phyloP scores from a whole-genome alignment of 2,113 vertebrate genomes.

The Smithornis capensis region DNA sequence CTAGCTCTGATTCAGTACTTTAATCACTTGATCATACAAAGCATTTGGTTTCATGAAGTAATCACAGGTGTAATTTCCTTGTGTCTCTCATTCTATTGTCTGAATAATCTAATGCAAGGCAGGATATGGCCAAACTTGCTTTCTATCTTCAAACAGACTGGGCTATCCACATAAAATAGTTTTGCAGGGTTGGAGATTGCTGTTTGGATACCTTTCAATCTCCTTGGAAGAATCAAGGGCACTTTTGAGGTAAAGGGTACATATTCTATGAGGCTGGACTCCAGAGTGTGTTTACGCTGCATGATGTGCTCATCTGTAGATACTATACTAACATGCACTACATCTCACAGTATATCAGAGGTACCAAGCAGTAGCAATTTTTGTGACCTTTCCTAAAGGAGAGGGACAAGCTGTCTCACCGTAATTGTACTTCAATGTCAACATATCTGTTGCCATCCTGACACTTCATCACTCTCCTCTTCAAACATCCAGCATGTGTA shows the following conservation, averaged over 20 bases:
- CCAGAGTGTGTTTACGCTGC: not conserved
- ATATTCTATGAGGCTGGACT: not conserved
- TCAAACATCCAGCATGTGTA: not conserved
- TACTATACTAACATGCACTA: not conserved
- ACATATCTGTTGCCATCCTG: not conserved
- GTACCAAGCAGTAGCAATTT: not conserved
- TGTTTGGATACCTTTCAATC: too few relatives aligned
- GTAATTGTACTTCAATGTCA: not conserved
- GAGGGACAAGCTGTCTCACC: not conserved
- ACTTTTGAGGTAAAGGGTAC: not conserved
- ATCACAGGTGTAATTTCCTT: conserved; percentile 2
- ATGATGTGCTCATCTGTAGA: not conserved
- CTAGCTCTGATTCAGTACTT: not conserved
- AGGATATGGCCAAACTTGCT: not conserved
- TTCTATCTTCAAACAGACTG: not conserved
- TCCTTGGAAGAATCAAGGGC: not conserved
- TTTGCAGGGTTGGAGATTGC: not conserved
- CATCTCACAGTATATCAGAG: not conserved
- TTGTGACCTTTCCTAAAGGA: not conserved
- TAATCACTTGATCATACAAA: not conserved
- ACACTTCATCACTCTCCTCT: not conserved
- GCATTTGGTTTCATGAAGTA: not conserved
- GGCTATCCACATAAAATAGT: not conserved
- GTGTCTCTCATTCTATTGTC: not conserved
- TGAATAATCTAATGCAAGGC: not conserved